A percentile compares a stretch with the other conserved stretches of the same genome.
phyloP scores from a whole-genome alignment of 2,888 invertebrate genomes.

The Aphrophora alni region DNA sequence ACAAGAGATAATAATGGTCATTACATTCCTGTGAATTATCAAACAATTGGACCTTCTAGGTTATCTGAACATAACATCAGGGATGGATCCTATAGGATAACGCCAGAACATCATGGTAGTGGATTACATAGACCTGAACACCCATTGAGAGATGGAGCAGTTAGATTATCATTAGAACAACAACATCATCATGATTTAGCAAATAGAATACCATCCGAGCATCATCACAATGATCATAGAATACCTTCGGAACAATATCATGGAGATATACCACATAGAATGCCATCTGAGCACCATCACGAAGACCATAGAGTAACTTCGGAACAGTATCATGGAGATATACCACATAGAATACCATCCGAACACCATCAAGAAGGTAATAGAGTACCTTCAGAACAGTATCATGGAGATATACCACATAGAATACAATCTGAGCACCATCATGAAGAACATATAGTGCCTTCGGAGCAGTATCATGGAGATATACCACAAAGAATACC shows the following conservation, averaged over 20 bases:
- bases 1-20: slow-evolving; percentile 53
- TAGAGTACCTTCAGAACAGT: no score
- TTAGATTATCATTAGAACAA: background rate
- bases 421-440: background rate
- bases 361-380: no score
- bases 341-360: background rate
- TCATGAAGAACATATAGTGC: no score
- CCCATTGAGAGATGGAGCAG: background rate
- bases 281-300: no score
- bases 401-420: background rate
- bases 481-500: background rate
- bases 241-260: no score
- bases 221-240: no score
- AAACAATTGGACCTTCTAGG: slow-evolving; percentile 24
- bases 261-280: no score
- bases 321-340: no score
- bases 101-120: slow-evolving; percentile 10
- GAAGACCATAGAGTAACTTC: no score
- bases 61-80: background rate
- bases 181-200: background rate
- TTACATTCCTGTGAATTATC: slow-evolving; percentile 34
- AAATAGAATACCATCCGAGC: no score
- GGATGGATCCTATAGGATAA: background rate
- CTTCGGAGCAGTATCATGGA: no score
- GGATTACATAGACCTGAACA: background rate